Evolutionary conservation across 2,888 invertebrate species (phyloP).

Genomic region (Acrocera orbiculus): DNA sequence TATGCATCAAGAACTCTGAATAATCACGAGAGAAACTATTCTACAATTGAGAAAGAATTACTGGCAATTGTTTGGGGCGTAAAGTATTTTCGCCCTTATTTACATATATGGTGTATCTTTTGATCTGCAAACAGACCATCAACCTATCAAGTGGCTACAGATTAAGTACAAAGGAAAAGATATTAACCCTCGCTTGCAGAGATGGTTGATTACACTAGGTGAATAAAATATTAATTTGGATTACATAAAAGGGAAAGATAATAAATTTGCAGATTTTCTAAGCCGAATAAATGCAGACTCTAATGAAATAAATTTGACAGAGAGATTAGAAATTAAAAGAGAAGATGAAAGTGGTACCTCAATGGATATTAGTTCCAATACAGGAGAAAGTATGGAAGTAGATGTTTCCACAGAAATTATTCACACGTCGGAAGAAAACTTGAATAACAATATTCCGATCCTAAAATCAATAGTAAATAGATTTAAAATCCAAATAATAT

Average conservation of each 20-base stretch:
- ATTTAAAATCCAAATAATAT: constrained; percentile 9
- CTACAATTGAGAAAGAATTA: constrained; percentile 5
- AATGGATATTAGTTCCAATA: not conserved
- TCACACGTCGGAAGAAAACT: constrained; percentile 12
- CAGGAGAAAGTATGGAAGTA: constrained; percentile 1
- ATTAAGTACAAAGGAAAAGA: not conserved
- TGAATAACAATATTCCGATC: constrained; percentile 10
- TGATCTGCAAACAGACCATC: constrained; percentile 8
- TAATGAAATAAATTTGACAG: constrained; percentile 7
- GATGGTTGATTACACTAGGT: constrained; percentile 1
- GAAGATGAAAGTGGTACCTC: not conserved
- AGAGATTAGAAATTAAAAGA: not conserved
- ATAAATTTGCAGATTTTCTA: constrained; percentile 11
- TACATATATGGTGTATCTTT: constrained; percentile 1
- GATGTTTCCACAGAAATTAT: constrained; percentile 1
- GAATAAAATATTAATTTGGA: constrained; percentile 9
- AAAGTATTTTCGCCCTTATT: constrained; percentile 6
- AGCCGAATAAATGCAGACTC: constrained; percentile 10
- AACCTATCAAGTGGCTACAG: not conserved
- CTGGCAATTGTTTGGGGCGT: constrained; percentile 3
- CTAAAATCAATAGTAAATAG: constrained; percentile 11
- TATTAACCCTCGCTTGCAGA: not conserved
- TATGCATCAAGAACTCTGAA: constrained; percentile 3
- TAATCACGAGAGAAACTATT: constrained; percentile 4
- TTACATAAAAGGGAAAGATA: constrained; percentile 11